phyloP scores from a whole-genome alignment of 2,888 invertebrate genomes.

The Sinopyrophorus schimmeli region DNA sequence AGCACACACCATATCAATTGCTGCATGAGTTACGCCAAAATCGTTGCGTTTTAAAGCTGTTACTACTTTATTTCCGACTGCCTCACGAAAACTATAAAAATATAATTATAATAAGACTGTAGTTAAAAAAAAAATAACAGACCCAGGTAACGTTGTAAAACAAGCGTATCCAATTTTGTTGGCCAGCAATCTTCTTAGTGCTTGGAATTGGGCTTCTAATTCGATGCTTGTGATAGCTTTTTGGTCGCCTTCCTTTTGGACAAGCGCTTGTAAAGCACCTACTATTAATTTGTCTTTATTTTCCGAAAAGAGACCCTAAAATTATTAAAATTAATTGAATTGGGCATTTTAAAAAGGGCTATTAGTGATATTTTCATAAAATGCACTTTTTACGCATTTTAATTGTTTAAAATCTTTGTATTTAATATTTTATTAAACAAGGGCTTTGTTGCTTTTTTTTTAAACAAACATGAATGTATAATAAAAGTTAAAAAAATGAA shows the following conservation, averaged over 20 bases:
- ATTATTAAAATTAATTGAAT: too few species aligned
- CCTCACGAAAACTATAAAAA: slow-evolving; percentile 82
- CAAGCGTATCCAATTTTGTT: slow-evolving; percentile 98
- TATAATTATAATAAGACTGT: slow-evolving; percentile 2
- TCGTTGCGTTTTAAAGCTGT: slow-evolving; percentile 85
- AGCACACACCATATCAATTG: slow-evolving; percentile 95
- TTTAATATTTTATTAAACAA: too few species aligned
- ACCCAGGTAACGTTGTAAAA: slow-evolving; percentile 88
- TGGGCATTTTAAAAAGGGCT: too few species aligned
- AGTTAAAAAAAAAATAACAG: slow-evolving; percentile 36
- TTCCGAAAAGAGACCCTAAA: slow-evolving; percentile 92
- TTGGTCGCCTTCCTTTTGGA: slow-evolving; percentile 70
- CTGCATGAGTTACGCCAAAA: slow-evolving; percentile 91
- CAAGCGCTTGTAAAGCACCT: slow-evolving; percentile 83
- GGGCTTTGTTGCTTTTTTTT: too few species aligned
- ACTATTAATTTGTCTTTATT: slow-evolving; percentile 97
- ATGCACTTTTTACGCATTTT: too few species aligned
- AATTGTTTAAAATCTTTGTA: too few species aligned
- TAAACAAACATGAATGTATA: too few species aligned
- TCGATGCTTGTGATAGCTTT: slow-evolving; percentile 68
- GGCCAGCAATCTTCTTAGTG: slow-evolving; percentile 87
- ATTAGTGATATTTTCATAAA: too few species aligned
- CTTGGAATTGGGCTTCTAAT: slow-evolving; percentile 94
- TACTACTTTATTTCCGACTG: slow-evolving; percentile 90
- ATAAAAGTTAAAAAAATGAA: too few species aligned